These are phyloP conservation scores for Beris morrisii DNA, from an alignment of 2,888 invertebrate species.

Conservation along the genomic window DNA sequence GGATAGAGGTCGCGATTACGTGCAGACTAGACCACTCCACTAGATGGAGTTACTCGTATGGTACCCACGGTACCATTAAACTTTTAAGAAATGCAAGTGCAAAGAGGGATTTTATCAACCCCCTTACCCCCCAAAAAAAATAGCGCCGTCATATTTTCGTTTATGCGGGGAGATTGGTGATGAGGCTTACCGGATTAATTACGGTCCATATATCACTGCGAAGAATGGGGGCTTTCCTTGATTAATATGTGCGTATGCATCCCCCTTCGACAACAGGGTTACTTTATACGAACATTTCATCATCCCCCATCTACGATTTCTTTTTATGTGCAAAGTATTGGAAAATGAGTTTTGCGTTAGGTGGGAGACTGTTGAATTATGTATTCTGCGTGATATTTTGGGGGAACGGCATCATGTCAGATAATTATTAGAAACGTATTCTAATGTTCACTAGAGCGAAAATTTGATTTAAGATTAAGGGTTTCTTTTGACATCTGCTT, in stretches of 20 bases:
- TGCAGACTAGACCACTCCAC: too few relatives aligned
- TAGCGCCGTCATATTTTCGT: too few relatives aligned
- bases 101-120: too few relatives aligned
- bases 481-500: slow-evolving; percentile 28
- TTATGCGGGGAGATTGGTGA: not conserved
- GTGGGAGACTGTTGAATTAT: slow-evolving; percentile 14
- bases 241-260: too few relatives aligned
- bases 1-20: too few relatives aligned
- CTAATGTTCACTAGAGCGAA: slow-evolving; percentile 29
- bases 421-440: slow-evolving; percentile 31
- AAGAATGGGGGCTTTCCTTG: not conserved
- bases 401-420: slow-evolving; percentile 7
- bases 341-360: slow-evolving; percentile 23
- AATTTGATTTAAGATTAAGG: slow-evolving; percentile 33
- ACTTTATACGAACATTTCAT: too few relatives aligned
- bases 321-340: slow-evolving; percentile 17
- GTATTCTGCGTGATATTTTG: not conserved
- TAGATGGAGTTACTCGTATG: too few relatives aligned
- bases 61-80: too few relatives aligned
- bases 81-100: too few relatives aligned
- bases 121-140: too few relatives aligned
- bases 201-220: slow-evolving; percentile 53
- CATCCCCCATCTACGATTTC: not conserved
- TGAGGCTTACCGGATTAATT: slow-evolving; percentile 47
- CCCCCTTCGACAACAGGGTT: too few relatives aligned